Conservation (phyloP, 2,797 vertebrate genomes). For the Buphagus erythrorhynchus region DNA sequence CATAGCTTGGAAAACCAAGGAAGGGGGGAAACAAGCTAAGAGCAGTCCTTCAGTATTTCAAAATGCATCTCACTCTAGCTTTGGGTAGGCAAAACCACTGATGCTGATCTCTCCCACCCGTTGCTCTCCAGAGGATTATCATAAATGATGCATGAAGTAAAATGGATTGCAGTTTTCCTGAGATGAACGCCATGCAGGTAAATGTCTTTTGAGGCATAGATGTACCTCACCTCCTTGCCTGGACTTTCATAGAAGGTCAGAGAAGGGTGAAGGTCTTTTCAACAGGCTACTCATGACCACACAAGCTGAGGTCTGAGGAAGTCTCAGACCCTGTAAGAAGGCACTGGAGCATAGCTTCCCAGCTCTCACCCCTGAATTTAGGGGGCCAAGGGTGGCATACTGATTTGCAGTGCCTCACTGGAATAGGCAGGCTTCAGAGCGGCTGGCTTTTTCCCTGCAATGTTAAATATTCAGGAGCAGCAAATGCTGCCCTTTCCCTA, state of each 20-base stretch:
- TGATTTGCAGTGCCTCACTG: neutral
- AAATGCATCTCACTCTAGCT: neutral
- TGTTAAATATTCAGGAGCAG: constrained; percentile 47
- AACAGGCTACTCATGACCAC: neutral
- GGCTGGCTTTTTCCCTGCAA: neutral
- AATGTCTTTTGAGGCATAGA: neutral
- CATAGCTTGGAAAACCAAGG: neutral
- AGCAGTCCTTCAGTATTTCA: neutral
- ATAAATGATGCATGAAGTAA: neutral
- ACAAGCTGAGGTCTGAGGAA: neutral
- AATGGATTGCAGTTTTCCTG: neutral
- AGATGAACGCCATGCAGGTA: neutral
- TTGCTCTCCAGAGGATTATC: neutral
- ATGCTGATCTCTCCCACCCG: neutral
- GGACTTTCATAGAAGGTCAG: neutral
- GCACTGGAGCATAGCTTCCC: neutral
- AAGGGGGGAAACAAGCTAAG: fast-evolving
- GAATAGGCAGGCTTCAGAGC: neutral
- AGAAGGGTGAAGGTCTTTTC: neutral
- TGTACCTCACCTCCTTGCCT: neutral
- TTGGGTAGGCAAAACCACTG: neutral
- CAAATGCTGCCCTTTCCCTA: constrained; percentile 42
- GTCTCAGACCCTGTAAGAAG: neutral
- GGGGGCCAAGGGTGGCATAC: too few relatives aligned
- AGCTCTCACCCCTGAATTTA: neutral